phyloP scores from a whole-genome alignment of 30 jellyfish, hydroid and myxozoan genomes.

The Chironex yamaguchii region DNA sequence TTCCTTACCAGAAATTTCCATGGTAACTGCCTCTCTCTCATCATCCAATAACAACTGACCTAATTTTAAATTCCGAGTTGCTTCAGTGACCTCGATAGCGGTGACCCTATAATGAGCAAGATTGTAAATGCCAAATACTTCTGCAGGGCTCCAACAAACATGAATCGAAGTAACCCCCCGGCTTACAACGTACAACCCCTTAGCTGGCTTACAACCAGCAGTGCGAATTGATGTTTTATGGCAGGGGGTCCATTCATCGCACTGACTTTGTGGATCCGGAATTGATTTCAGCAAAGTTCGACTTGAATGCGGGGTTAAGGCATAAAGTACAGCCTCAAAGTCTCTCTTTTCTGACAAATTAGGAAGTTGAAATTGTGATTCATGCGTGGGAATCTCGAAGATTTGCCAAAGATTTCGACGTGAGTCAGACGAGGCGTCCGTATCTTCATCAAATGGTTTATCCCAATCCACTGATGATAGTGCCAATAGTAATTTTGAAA shows the following conservation, averaged over 20 bases:
- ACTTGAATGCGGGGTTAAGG: neutral
- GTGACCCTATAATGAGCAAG: neutral
- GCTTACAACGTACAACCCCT: neutral
- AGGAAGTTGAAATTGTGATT: neutral
- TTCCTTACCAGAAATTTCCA: neutral
- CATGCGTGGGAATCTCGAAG: neutral
- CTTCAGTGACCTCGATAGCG: neutral
- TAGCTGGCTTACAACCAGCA: neutral
- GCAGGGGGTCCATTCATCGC: neutral
- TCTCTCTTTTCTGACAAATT: neutral
- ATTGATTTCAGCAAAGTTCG: neutral
- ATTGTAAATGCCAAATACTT: neutral
- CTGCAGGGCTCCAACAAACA: neutral
- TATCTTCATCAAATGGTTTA: too few species aligned
- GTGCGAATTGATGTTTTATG: neutral
- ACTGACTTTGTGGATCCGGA: neutral
- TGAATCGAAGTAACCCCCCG: neutral
- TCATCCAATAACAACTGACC: neutral
- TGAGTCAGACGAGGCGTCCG: neutral
- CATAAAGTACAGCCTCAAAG: neutral
- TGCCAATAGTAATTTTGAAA: conserved; percentile 31
- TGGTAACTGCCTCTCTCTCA: conserved; percentile 5
- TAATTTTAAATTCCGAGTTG: neutral
- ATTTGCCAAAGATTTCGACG: neutral
- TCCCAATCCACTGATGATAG: neutral